Percentiles rank a stretch among this genome's conserved stretches.
phyloP scores from a whole-genome alignment of 2,888 invertebrate species.

The Megastigmus dorsalis region DNA sequence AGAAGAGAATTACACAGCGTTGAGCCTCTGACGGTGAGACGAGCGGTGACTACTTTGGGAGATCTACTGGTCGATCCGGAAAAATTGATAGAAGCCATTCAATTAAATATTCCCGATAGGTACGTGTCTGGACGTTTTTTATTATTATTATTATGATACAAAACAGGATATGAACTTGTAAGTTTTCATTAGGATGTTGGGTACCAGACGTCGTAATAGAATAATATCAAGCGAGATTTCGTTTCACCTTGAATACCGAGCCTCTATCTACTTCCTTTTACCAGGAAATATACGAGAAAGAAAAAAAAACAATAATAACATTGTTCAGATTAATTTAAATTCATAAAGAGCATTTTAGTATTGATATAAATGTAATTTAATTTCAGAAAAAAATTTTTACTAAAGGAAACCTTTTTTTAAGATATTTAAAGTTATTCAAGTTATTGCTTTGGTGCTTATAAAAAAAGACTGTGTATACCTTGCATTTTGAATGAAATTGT shows the following conservation, averaged over 20 bases:
- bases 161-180: too few relatives aligned
- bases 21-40: constrained; percentile 67
- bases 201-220: constrained; percentile 8
- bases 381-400: background rate
- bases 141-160: background rate
- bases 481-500: too few relatives aligned
- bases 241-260: background rate
- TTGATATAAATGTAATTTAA: too few relatives aligned
- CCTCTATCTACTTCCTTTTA: constrained; percentile 3
- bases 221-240: background rate
- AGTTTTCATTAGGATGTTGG: too few relatives aligned
- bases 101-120: constrained; percentile 72
- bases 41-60: constrained; percentile 73
- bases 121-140: constrained; percentile 52
- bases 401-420: background rate
- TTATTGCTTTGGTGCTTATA: too few relatives aligned
- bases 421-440: background rate
- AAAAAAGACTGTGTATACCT: too few relatives aligned
- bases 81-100: constrained; percentile 72
- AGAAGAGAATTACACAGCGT: constrained; percentile 71
- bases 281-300: background rate
- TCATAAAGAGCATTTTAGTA: too few relatives aligned
- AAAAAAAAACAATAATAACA: constrained; percentile 2
- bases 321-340: too few relatives aligned
- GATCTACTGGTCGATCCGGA: constrained; percentile 75